A percentile compares a stretch with the other conserved stretches of the same genome.
These are phyloP conservation scores for Anarhynchus alexandrinus DNA, from an alignment of 2,113 vertebrate genomes.

Conservation along the genomic window DNA sequence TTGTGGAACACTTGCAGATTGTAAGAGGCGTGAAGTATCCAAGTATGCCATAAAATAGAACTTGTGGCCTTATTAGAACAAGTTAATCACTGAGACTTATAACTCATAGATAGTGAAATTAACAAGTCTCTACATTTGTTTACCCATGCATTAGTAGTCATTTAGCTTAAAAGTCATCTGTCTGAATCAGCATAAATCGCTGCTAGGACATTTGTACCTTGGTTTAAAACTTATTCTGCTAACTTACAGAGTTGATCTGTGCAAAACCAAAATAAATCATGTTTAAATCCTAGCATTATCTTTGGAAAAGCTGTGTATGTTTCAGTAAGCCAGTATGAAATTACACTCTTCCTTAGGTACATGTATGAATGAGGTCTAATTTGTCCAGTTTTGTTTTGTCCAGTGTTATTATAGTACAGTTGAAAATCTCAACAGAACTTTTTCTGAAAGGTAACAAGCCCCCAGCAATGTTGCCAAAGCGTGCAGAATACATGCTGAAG, in stretches of 20 bases:
- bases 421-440: background rate
- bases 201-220: background rate
- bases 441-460: slow-evolving; percentile 81
- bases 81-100: background rate
- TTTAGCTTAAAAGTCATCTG: background rate
- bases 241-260: background rate
- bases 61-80: background rate
- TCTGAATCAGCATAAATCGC: background rate
- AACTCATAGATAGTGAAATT: background rate
- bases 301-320: background rate
- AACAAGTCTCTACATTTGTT: background rate
- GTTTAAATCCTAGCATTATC: background rate
- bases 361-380: background rate
- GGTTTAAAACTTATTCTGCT: background rate
- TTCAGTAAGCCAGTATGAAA: background rate
- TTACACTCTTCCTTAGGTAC: background rate
- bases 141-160: background rate
- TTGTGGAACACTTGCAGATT: background rate
- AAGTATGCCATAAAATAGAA: background rate
- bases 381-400: background rate
- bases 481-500: slow-evolving; percentile 73
- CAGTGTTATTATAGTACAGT: background rate
- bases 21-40: background rate
- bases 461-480: slow-evolving; percentile 79
- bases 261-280: background rate